Evolutionary conservation across 2,797 vertebrate species (phyloP).

Genomic region (Oreonectes daqikongensis): DNA sequence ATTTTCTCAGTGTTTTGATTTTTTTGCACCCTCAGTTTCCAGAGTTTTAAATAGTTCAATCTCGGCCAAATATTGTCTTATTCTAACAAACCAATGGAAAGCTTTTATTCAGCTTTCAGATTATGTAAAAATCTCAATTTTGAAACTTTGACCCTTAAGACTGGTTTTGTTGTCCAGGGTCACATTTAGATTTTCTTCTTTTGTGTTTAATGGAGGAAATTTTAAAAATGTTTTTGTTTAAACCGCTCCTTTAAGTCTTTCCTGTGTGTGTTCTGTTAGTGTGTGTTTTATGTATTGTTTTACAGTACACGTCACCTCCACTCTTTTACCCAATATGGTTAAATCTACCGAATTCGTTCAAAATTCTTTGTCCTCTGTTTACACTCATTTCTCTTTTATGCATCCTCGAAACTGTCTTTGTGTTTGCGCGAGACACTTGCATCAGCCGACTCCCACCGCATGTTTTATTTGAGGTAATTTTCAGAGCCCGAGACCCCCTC

Average conservation of each 20-base stretch:
- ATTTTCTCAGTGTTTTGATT: too few species aligned
- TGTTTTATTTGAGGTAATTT: constrained; percentile 58
- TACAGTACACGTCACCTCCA: not conserved
- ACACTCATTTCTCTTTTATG: constrained; percentile 29
- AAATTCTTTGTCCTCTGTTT: constrained; percentile 4
- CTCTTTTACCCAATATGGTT: constrained; percentile 27
- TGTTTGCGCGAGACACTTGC: constrained; percentile 35
- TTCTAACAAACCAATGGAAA: too few species aligned
- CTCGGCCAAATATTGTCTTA: too few species aligned
- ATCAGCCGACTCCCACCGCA: constrained; percentile 32
- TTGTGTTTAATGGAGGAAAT: not conserved
- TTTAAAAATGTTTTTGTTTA: not conserved
- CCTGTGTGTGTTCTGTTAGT: too few species aligned
- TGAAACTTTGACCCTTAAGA: too few species aligned
- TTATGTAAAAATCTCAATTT: too few species aligned
- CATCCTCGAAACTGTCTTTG: constrained; percentile 10
- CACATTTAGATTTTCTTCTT: too few species aligned
- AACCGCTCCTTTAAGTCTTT: constrained; percentile 11
- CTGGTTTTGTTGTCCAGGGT: too few species aligned
- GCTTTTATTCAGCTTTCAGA: too few species aligned
- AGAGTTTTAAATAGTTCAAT: too few species aligned
- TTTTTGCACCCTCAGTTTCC: too few species aligned
- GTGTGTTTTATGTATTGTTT: too few species aligned
- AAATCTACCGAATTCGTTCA: not conserved
- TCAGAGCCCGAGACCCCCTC: constrained; percentile 53